A percentile compares a stretch with the other conserved stretches of the same genome.
These are phyloP conservation scores for Microctonus brassicae DNA, from an alignment of 2,888 invertebrate species.

Conservation along the genomic window DNA sequence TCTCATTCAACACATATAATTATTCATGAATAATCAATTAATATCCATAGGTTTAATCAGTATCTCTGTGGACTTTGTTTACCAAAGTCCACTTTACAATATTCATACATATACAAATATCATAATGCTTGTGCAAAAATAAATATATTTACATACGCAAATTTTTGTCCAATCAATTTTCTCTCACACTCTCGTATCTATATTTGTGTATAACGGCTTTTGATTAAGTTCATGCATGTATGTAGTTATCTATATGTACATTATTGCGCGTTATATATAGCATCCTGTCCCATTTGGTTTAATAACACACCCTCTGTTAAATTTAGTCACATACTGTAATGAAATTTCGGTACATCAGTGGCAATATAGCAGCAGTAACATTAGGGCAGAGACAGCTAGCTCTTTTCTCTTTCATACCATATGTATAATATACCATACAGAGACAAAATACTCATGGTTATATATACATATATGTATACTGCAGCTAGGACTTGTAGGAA, in stretches of 20 bases:
- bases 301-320: constrained; percentile 38
- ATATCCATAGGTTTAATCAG: too few relatives aligned
- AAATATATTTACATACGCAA: too few relatives aligned
- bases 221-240: neutral
- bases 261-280: neutral
- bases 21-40: too few relatives aligned
- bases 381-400: neutral
- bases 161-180: neutral
- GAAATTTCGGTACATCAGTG: constrained; percentile 63
- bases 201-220: neutral
- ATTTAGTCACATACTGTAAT: constrained; percentile 67
- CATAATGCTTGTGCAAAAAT: too few relatives aligned
- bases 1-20: too few relatives aligned
- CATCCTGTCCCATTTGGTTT: neutral
- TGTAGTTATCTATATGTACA: neutral
- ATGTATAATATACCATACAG: too few relatives aligned
- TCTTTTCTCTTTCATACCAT: neutral
- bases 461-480: too few relatives aligned
- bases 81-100: too few relatives aligned
- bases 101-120: too few relatives aligned
- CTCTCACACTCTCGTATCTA: neutral
- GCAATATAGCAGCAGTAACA: constrained; percentile 33
- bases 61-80: too few relatives aligned
- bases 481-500: too few relatives aligned
- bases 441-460: neutral